Evolutionary conservation across 1,140 invertebrate species (phyloP).

Genomic region (Drosophila simulans): DNA sequence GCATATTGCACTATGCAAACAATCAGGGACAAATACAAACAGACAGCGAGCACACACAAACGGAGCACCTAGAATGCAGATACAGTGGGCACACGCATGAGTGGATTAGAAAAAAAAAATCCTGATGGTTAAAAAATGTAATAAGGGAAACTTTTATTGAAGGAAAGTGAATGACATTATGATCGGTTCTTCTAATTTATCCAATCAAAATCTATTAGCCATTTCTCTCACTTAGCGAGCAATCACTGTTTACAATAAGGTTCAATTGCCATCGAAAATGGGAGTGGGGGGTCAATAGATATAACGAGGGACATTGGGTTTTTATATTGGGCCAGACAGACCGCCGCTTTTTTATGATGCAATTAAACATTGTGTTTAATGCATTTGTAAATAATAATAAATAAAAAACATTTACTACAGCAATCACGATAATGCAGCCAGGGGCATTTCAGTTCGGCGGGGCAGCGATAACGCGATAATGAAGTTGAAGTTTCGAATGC

Average conservation of each 20-base stretch:
- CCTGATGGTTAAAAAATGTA: too few species aligned
- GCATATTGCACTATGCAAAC: conserved; percentile 70
- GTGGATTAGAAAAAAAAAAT: not conserved
- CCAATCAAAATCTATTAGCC: not conserved
- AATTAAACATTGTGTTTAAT: conserved; percentile 82
- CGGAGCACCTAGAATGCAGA: conserved; percentile 20
- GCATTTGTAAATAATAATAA: conserved; percentile 81
- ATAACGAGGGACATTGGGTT: conserved; percentile 6
- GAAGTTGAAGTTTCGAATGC: conserved; percentile 68
- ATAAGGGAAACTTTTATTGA: too few species aligned
- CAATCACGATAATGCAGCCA: conserved; percentile 65
- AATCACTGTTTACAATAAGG: conserved; percentile 20
- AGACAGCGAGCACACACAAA: conserved; percentile 25
- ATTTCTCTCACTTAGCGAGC: conserved; percentile 4
- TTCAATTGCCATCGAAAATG: conserved; percentile 34
- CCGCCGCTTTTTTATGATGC: conserved; percentile 47
- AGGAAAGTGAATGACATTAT: too few species aligned
- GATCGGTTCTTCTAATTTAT: not conserved
- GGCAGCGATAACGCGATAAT: conserved; percentile 50
- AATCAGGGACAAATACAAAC: conserved; percentile 54
- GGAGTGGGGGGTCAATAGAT: not conserved
- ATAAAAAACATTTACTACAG: conserved; percentile 72
- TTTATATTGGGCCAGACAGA: conserved; percentile 40
- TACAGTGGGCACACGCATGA: conserved; percentile 1
- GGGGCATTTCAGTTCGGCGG: not conserved